Base-by-base conservation (phyloP, 2,113 vertebrate genomes). In the Phaethon lepturus region DNA sequence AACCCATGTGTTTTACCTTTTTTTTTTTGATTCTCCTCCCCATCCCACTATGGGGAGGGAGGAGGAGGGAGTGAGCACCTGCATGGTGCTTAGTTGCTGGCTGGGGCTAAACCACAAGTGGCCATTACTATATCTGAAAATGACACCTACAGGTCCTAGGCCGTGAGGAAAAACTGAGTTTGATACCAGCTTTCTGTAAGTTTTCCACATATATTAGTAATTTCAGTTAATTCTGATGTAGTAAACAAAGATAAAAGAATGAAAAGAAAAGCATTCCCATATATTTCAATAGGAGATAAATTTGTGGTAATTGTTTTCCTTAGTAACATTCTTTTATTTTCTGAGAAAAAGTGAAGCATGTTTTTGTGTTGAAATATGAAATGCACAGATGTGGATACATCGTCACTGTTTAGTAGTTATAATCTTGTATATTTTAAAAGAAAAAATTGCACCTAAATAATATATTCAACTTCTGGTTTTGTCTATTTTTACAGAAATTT, bases 401-500 rank as follows among this genome's bases (percentile, higher is more conserved):
- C 11, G 55, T 58, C 23, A 72, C 25, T 85, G 13, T 68, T 85
- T n/a, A 29, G 15, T 33, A 20, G 14, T 40, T 68, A 50, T 17
- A 42, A 76, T 56, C 7, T 29, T 71, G 5, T 16, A 7, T 63
- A 44, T 74, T 66, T 78, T 38, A 26, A 75, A 79, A 42, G 15
- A 35, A 77, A 93, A 72, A 64, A 35, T 28, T 26, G 3, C 2
- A 59, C 7, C 7, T 63, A 73, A 77, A 45, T 86, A 93, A 80
- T 52, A 16, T 53, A 25, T 47, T 60, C 3, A 62, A 75, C 8
- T 66, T 74, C 7, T 90, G 7, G 0, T 82, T 95, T 92, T 93
- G 25, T 88, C 31, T 93, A 0, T 64, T 76, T 90, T 95, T 90
- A 42, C 90, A 96, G 96, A 97, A 96, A 95, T 96, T 76, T 97